Base-by-base conservation (phyloP, 2,888 invertebrate species). In the Agriopis marginaria region DNA sequence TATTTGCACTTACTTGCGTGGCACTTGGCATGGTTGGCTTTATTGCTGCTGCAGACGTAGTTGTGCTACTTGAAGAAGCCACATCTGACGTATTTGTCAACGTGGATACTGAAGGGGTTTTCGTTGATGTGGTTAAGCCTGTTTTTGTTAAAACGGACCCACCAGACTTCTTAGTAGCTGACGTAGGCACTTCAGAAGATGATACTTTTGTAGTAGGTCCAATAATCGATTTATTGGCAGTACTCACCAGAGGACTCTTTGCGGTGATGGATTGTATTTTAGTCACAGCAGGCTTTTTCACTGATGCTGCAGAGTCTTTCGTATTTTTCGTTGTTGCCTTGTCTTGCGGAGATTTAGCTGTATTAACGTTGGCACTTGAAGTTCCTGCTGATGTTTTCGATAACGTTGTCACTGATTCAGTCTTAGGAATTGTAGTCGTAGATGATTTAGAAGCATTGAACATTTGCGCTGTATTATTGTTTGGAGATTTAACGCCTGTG, bases 1-100 rank as follows among this genome's bases (percentile, higher is more conserved):
- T 72, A 63, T 49, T 72, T 62, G 63, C 59, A 53, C 56, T 70
- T 49, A 60, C 76, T 72, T 76, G 68, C 66, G 60, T 75, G 66
- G 61, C 59, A 68, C 72, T 68, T 56, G 63, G 55, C 63, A 67
- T 63, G 63, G 12, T 72, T 73, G 67, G 70, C 54, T 66, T 70
- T 59, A 58, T 56, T 32, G 73, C 10, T 45, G 53, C 55, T 71
- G 51, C n/a, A 12, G 72, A 50, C 8, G 71, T 23, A 23, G 60
- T 66, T 45, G 40, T 42, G 44, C 50, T 65, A 55, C 67, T 53
- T 49, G 63, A 53, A 50, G 72, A 71, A 72, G 60, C 65, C 59
- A 72, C 74, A 71, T 70, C 66, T 39, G 55, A 74, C 40, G 69
- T 64, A 42, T 62, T 69, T 53, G 53, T 60, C 32, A 72, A 50